Evolutionary conservation across 1,140 invertebrate genomes (phyloP).

Genomic region (Nebria ingens): DNA sequence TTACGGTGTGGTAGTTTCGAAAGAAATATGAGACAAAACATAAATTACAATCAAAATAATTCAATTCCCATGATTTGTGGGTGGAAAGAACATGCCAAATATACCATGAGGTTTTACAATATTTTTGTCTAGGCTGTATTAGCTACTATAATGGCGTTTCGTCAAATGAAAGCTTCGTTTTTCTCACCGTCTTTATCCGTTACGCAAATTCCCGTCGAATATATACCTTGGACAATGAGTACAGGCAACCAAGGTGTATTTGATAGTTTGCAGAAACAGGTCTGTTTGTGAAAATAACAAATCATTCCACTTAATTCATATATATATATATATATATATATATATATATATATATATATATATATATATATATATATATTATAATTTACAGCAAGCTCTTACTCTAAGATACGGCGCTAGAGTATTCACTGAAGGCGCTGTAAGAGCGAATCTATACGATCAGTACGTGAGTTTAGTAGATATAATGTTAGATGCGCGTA

Average conservation of each 20-base stretch:
- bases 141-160: conserved; percentile 45
- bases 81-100: too few species aligned
- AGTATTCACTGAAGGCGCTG: conserved; percentile 38
- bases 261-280: conserved; percentile 42
- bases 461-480: conserved; percentile 66
- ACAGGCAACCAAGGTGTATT: conserved; percentile 40
- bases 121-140: conserved; percentile 41
- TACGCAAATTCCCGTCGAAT: conserved; percentile 36
- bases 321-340: neutral
- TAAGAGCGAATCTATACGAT: conserved; percentile 49
- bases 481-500: conserved; percentile 63
- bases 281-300: conserved; percentile 19
- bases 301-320: neutral
- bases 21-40: too few species aligned
- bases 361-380: conserved; percentile 11
- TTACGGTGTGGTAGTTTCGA: too few species aligned
- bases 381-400: conserved; percentile 36
- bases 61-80: too few species aligned
- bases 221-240: conserved; percentile 55
- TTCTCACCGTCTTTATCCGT: conserved; percentile 36
- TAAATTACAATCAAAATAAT: conserved; percentile 10
- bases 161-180: conserved; percentile 42
- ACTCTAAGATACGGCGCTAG: conserved; percentile 47
- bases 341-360: neutral
- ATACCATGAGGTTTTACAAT: too few species aligned